These are phyloP conservation scores for Onthophagus sagittarius DNA, from an alignment of 2,888 invertebrate genomes.

Conservation along the genomic window DNA sequence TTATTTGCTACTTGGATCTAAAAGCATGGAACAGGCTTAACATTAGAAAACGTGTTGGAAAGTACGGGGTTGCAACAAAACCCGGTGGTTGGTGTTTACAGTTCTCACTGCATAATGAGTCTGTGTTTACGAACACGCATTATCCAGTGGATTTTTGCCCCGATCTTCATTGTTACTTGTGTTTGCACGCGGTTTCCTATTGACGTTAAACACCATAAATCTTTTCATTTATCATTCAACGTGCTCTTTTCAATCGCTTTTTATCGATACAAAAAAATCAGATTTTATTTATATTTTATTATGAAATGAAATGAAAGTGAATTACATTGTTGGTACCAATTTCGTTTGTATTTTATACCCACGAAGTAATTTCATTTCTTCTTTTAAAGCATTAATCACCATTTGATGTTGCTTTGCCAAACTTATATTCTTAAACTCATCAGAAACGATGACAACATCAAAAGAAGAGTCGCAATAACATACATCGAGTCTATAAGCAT, in stretches of 20 bases:
- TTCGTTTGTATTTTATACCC: slow-evolving; percentile 74
- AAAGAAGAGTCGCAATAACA: slow-evolving; percentile 79
- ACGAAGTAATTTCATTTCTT: slow-evolving; percentile 79
- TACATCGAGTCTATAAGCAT: slow-evolving; percentile 61
- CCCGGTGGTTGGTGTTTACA: slow-evolving; percentile 1
- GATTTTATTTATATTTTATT: too few relatives aligned
- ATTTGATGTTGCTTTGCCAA: slow-evolving; percentile 71
- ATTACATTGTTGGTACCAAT: slow-evolving; percentile 22
- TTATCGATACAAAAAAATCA: neutral
- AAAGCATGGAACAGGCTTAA: slow-evolving; percentile 8
- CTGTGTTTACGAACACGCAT: slow-evolving; percentile 5
- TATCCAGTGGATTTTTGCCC: slow-evolving; percentile 6
- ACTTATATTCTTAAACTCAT: slow-evolving; percentile 67
- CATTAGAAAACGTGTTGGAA: slow-evolving; percentile 12
- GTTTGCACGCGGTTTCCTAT: slow-evolving; percentile 8
- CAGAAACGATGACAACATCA: slow-evolving; percentile 64
- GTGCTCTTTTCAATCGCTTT: neutral
- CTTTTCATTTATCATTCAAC: neutral
- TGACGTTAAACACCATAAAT: neutral
- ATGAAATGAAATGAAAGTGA: too few relatives aligned
- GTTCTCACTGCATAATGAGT: slow-evolving; percentile 12
- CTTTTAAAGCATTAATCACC: slow-evolving; percentile 67
- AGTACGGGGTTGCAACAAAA: neutral
- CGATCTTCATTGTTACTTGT: neutral
- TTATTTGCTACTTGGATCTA: neutral